Evolutionary conservation across 2,113 vertebrate genomes (phyloP).

Genomic region (Asarcornis scutulata): DNA sequence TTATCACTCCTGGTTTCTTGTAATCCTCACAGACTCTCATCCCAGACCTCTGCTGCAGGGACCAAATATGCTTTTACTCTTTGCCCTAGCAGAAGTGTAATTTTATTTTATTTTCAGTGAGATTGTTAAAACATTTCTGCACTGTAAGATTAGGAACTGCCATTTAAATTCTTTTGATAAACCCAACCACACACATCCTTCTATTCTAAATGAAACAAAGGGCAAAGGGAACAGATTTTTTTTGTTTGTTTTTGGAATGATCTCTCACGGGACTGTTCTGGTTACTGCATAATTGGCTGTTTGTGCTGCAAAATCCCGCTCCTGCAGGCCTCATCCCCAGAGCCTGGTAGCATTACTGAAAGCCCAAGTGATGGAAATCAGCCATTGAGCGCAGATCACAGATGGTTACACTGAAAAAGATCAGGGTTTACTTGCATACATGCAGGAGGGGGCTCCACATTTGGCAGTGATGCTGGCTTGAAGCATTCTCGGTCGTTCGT

Average conservation of each 20-base stretch:
- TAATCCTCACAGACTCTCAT: not conserved
- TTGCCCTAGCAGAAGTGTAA: not conserved
- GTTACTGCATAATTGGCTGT: not conserved
- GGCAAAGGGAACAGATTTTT: not conserved
- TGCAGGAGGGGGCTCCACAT: not conserved
- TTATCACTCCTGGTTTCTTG: not conserved
- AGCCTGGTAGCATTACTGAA: not conserved
- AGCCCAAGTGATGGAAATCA: too few relatives aligned
- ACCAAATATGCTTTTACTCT: not conserved
- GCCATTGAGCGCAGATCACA: too few relatives aligned
- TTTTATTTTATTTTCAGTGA: not conserved
- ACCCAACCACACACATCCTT: conserved; percentile 54
- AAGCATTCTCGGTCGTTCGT: not conserved
- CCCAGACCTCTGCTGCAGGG: not conserved
- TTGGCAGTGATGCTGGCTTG: accelerated
- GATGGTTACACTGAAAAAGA: not conserved
- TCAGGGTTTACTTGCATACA: not conserved
- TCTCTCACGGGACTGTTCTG: not conserved
- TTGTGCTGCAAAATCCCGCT: not conserved
- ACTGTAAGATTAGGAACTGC: conserved; percentile 29
- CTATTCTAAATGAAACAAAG: conserved; percentile 58
- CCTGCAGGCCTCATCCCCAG: not conserved
- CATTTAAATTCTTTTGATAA: conserved; percentile 15
- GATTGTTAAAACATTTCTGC: conserved; percentile 41
- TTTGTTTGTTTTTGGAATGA: not conserved